A percentile compares a stretch with the other conserved stretches of the same genome.
These are phyloP conservation scores for Phalacrocorax brasilianus DNA, from an alignment of 2,113 vertebrate genomes.

Conservation along the genomic window DNA sequence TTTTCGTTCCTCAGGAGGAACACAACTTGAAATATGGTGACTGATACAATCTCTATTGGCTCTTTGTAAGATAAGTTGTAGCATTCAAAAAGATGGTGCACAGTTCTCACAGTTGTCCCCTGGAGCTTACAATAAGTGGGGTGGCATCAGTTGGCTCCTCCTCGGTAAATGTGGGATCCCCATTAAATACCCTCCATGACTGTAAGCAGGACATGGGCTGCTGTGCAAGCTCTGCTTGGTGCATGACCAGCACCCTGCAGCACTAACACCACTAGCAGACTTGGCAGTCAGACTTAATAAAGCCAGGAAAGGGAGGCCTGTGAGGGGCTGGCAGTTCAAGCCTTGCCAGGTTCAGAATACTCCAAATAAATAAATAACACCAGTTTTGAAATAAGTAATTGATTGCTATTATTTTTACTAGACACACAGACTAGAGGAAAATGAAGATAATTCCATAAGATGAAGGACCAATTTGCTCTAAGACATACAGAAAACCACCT, in stretches of 20 bases:
- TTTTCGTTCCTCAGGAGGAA: background rate
- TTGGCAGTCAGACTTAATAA: background rate
- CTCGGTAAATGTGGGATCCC: background rate
- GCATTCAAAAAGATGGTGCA: background rate
- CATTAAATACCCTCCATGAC: fast-evolving
- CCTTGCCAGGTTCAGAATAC: background rate
- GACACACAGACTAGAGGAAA: background rate
- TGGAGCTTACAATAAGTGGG: background rate
- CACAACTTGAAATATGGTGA: background rate
- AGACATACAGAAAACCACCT: background rate
- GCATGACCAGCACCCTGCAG: background rate
- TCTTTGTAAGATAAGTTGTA: background rate
- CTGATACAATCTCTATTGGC: background rate
- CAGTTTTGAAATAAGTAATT: background rate
- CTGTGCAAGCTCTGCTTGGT: background rate
- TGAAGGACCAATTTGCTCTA: background rate
- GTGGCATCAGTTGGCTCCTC: background rate
- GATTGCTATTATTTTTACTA: background rate
- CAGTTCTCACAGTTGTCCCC: background rate
- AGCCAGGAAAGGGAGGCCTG: background rate
- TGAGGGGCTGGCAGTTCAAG: background rate
- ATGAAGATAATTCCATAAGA: background rate
- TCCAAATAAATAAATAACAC: background rate
- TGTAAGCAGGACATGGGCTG: fast-evolving
- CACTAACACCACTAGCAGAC: background rate